Evolutionary conservation across 2,888 invertebrate genomes (phyloP), one percentile per base, ranked within the genome.

Genomic region (Plemyria rubiginata): DNA sequence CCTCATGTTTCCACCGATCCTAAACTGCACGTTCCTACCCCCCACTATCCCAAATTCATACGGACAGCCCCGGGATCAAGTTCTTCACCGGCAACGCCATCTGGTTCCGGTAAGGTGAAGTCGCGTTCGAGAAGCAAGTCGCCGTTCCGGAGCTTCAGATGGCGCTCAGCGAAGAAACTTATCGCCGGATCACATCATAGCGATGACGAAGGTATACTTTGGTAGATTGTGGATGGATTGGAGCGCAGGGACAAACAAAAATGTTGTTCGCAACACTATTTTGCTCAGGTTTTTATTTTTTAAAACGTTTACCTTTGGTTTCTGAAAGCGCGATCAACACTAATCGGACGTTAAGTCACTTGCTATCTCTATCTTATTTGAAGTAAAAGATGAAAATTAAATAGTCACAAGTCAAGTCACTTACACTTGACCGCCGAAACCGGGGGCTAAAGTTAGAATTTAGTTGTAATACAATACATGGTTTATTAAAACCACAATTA

Each of bases 101-200:
- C 87, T 60, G 93, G 92, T 71, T 94, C 94, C 85, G 94, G 94
- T 89, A 94, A 94, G 92, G 94, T 94, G 94, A 96, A 96, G 95
- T 95, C 96, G 86, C 95, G 97, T 76, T 97, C 98, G 78, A 95
- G 98, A 81, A 98, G 98, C 94, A 98, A 98, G 94, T 98, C 98
- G 80, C 98, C 98, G 69, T 98, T 98, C 95, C 94, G 97, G 86
- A 97, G 97, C 93, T 97, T 97, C 95, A 95, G 97, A 72, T 97
- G 97, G 97, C 96, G 96, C 93, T 97, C 97, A 87, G 95, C 96
- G 72, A 94, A 95, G 88, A 95, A 94, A 77, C 92, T 94, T 70
- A 90, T 94, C 80, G 94, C 95, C 69, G 95, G 95, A 74, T 93
- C 95, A 57, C 95, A 95, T 74, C 95, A 95, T 82, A 96, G 96